phyloP scores from a whole-genome alignment of 2,888 invertebrate genomes.

The Amiota mariae region DNA sequence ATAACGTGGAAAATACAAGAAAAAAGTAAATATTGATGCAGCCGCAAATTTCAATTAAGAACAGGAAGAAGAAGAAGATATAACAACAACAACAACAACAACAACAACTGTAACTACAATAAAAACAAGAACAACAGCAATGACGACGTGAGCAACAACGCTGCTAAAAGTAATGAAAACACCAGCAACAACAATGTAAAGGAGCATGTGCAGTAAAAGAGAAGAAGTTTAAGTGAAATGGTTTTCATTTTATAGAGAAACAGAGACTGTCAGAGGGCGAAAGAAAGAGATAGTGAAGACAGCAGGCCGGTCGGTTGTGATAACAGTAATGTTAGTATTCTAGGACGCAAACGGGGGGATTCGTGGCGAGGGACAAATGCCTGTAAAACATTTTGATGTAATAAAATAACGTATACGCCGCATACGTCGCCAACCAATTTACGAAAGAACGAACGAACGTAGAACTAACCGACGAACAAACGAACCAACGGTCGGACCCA shows the following conservation, averaged over 20 bases:
- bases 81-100: conserved; percentile 40
- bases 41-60: conserved; percentile 71
- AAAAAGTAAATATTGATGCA: conserved; percentile 70
- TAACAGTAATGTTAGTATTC: neutral
- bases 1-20: conserved; percentile 68
- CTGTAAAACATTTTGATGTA: conserved; percentile 64
- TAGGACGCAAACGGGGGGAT: neutral
- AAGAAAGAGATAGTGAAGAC: conserved; percentile 31
- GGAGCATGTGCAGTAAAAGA: conserved; percentile 29
- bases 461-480: conserved; percentile 36
- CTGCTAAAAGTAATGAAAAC: conserved; percentile 32
- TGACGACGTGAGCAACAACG: conserved; percentile 45
- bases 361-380: conserved; percentile 40
- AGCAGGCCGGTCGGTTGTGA: neutral
- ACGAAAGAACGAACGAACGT: conserved; percentile 29
- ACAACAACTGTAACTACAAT: conserved; percentile 21
- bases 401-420: conserved; percentile 66
- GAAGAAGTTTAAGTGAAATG: conserved; percentile 33
- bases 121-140: conserved; percentile 35
- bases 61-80: conserved; percentile 63
- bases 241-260: too few species aligned
- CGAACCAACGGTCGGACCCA: conserved; percentile 21
- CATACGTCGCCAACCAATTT: conserved; percentile 23
- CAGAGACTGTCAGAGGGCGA: neutral
- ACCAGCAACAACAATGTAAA: conserved; percentile 45